These are phyloP conservation scores for Bufo bufo DNA, from an alignment of 2,113 vertebrate genomes.

Conservation along the genomic window DNA sequence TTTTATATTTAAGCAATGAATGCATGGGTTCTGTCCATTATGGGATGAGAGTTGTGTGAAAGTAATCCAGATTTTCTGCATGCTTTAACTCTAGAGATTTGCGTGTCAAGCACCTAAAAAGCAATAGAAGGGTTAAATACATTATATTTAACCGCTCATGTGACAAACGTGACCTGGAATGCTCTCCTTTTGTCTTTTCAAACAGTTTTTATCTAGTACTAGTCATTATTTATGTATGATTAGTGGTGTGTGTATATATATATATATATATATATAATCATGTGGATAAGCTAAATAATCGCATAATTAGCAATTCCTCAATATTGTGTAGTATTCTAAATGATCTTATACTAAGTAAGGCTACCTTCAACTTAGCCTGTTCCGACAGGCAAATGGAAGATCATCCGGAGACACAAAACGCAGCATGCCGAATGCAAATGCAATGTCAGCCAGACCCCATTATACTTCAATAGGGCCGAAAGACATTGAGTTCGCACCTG, in stretches of 20 bases:
- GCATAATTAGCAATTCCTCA: too few relatives aligned
- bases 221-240: not conserved
- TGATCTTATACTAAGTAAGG: too few relatives aligned
- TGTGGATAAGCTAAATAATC: too few relatives aligned
- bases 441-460: too few relatives aligned
- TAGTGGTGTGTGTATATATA: too few relatives aligned
- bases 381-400: too few relatives aligned
- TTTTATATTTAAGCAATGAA: not conserved
- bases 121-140: not conserved
- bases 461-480: too few relatives aligned
- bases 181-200: not conserved
- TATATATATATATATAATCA: not conserved
- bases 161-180: slow-evolving; percentile 4
- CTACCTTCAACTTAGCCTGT: too few relatives aligned
- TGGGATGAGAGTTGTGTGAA: not conserved
- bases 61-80: slow-evolving; percentile 32
- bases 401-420: too few relatives aligned
- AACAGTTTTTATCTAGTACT: not conserved
- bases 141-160: slow-evolving; percentile 1
- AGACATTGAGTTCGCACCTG: too few relatives aligned
- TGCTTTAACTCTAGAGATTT: not conserved
- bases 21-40: not conserved
- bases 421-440: too few relatives aligned
- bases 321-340: too few relatives aligned
- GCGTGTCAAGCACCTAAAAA: slow-evolving; percentile 1